Evolutionary conservation across 2,113 vertebrate species (phyloP).

Genomic region (Indicator indicator): DNA sequence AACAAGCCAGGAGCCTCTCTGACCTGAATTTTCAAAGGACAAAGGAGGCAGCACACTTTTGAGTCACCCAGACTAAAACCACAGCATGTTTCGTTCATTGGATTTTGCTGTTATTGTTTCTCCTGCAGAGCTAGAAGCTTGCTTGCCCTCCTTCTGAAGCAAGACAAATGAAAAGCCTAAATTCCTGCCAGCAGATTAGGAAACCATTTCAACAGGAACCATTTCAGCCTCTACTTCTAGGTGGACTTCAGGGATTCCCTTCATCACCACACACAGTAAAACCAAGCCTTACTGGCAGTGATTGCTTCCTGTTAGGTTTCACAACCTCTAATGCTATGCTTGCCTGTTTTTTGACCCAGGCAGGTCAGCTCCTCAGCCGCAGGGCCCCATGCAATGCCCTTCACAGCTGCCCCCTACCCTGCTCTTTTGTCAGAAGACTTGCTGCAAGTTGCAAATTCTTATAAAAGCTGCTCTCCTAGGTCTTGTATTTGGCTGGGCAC

Average conservation of each 20-base stretch:
- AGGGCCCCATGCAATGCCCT: rapidly evolving
- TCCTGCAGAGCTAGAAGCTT: not conserved
- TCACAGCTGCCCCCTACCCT: not conserved
- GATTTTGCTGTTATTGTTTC: not conserved
- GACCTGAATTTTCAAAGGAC: not conserved
- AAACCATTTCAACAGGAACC: not conserved
- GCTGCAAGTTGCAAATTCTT: too few relatives aligned
- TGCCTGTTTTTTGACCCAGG: not conserved
- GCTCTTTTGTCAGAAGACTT: rapidly evolving
- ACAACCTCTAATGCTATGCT: not conserved
- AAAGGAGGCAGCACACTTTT: not conserved
- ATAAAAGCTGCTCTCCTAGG: not conserved
- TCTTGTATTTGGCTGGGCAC: not conserved
- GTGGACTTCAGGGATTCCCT: not conserved
- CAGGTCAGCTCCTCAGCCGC: not conserved
- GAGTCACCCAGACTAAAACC: not conserved
- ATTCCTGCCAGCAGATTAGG: not conserved
- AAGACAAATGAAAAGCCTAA: not conserved
- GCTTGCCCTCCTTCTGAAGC: not conserved
- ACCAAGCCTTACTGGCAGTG: not conserved
- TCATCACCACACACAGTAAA: too few relatives aligned
- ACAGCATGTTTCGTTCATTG: not conserved
- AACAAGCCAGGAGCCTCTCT: not conserved
- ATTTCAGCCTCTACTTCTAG: not conserved
- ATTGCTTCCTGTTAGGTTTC: not conserved